A percentile compares a stretch with the other conserved stretches of the same genome.
Evolutionary conservation across 2,113 vertebrate species (phyloP).

Genomic region (Pterophyllum scalare): DNA sequence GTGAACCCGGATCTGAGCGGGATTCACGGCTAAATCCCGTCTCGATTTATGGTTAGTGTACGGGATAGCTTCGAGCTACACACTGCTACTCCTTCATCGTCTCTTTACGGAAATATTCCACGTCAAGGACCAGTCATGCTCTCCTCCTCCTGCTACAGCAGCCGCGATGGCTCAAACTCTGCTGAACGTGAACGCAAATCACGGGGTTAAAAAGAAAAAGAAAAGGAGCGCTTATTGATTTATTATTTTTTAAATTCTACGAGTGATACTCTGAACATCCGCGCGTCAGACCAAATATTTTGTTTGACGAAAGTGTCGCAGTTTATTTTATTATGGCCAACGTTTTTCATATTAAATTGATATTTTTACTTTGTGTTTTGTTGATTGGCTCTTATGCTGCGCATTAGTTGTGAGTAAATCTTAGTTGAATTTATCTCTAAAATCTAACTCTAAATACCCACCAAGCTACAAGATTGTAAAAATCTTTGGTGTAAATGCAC

Average conservation of each 20-base stretch:
- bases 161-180: conserved; percentile 55
- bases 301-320: neutral
- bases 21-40: conserved; percentile 55
- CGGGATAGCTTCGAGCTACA: conserved; percentile 50
- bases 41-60: conserved; percentile 47
- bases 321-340: neutral
- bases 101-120: conserved; percentile 75
- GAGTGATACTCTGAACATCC: neutral
- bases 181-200: neutral
- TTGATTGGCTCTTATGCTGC: neutral
- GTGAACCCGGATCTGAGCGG: conserved; percentile 56
- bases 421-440: neutral
- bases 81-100: conserved; percentile 70
- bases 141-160: conserved; percentile 68
- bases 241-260: neutral
- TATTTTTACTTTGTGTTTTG: neutral
- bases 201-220: neutral
- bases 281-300: neutral
- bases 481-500: neutral
- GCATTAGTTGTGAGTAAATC: neutral
- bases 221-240: neutral
- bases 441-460: neutral
- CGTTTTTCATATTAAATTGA: neutral
- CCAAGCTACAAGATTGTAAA: too few relatives aligned
- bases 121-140: conserved; percentile 70